Evolutionary conservation across 2,888 invertebrate genomes (phyloP), one percentile per base, ranked within the genome.

Genomic region (Harmothoe impar): DNA sequence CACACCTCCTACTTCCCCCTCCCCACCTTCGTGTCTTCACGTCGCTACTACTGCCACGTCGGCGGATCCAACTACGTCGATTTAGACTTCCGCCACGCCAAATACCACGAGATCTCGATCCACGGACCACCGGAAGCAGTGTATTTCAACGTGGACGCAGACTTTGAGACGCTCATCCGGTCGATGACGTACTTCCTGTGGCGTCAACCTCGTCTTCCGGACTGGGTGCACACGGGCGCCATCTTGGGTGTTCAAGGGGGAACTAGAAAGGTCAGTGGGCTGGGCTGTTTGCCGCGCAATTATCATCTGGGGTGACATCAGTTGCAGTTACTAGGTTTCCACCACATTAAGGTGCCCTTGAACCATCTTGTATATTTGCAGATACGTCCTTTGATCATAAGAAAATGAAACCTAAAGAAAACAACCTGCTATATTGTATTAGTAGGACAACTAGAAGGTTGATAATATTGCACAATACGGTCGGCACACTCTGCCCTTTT

Each of bases 1-100:
- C 93, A 94, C 92, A 94, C 94, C 25, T 94, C 94, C 0, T 94
- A 95, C 90, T 94, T 93, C 91, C 94, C 94, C 0, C 94, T 94
- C 91, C 93, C 95, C 20, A 94, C 94, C 29, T 95, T 94, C 89
- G 31, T 94, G 12, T 86, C 86, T 0, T 54, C 86, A 12, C 92
- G 94, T 25, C 92, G 92, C 31, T 95, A 93, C 91, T 93, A 92
- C 90, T 93, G 94, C 29, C 94, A 94, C 89, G 93, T 94, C 90
- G 92, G 90, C 56, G 93, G 93, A 7, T 91, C 91, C 15, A 93
- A 93, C 91, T 95, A 94, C 91, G 91, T 93, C 5, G 92, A 93
- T 52, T 89, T 94, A 29, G 94, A 95, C 91, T 94, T 95, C 89
- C 91, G 93, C 52, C 88, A 92, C 25, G 85, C 86, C 0, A 35